These are phyloP conservation scores for Ophiothrix spiculata DNA, from an alignment of 35 echinoderm and acorn worm genomes.

Conservation along the genomic window DNA sequence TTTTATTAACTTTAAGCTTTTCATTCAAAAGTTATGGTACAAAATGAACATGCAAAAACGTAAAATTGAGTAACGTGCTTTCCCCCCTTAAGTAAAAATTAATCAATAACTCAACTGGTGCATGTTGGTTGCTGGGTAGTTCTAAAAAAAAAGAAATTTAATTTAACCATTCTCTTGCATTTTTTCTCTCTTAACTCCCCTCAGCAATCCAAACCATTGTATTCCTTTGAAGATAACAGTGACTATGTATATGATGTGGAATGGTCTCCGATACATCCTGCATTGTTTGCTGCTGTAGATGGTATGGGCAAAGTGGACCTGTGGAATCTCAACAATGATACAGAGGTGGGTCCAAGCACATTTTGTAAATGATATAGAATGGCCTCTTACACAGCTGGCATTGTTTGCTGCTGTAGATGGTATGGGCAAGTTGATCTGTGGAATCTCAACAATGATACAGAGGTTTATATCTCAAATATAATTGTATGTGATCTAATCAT, in stretches of 20 bases:
- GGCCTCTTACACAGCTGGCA: conserved; percentile 82
- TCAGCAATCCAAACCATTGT: conserved; percentile 84
- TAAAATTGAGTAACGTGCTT: too few species aligned
- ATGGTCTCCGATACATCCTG: conserved; percentile 93
- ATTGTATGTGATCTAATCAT: too few species aligned
- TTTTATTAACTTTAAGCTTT: too few species aligned
- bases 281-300: conserved; percentile 92
- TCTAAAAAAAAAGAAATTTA: too few species aligned
- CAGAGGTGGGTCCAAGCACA: conserved; percentile 69
- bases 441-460: conserved; percentile 97
- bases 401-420: conserved; percentile 92
- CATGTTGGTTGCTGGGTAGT: too few species aligned
- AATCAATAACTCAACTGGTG: too few species aligned
- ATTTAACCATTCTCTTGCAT: too few species aligned
- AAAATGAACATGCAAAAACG: too few species aligned
- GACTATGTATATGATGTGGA: conserved; percentile 96
- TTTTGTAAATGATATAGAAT: conserved; percentile 89
- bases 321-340: conserved; percentile 97
- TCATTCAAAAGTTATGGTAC: too few species aligned
- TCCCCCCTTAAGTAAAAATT: too few species aligned
- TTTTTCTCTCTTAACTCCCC: not conserved
- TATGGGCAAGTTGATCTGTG: conserved; percentile 90
- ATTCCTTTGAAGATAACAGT: conserved; percentile 99
- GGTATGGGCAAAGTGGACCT: conserved; percentile 90
- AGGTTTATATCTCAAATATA: too few species aligned